Base-by-base conservation (phyloP, 2,888 invertebrate species). In the Neoaliturus tenellus region DNA sequence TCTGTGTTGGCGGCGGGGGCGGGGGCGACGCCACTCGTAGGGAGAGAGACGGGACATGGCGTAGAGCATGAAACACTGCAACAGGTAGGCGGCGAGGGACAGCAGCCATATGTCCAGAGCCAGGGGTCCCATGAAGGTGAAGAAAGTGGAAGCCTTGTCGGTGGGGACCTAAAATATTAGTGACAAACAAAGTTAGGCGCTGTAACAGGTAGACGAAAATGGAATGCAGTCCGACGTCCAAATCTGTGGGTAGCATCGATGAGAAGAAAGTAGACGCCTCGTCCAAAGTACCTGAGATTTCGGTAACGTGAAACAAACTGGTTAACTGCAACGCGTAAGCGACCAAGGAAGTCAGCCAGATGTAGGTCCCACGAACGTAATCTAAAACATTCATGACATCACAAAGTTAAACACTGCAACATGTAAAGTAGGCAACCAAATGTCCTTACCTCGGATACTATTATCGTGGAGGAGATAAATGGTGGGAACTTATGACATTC, bases 91-190 rank as follows among this genome's bases (percentile, higher is more conserved):
- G 12, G 92, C 92, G 80, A 92, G 89, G 85, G 93, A 92, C 88
- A 93, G 93, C 82, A 94, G 89, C 95, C 95, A 95, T 62, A 94
- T 94, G 88, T 94, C 93, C 75, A 92, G 90, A 8, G 93, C 93
- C 82, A 95, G 90, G 0, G 95, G 95, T 84, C 92, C 92, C 89
- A 95, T 91, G 89, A 95, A 95, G 39, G 93, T 93, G 91, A 95
- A 95, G 87, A 90, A 93, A 89, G 91, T 93, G 86, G 91, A 93
- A 89, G 91, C 93, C 91, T 91, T 92, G 89, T 89, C 93, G 89
- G 91, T 93, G 87, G 93, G 92, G n/a, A 92, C 91, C 92, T 92
- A 87, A 20, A n/a, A n/a, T n/a, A n/a, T n/a, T n/a, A n/a, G 25
- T 58, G 14, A 25, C 58, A 14, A n/a, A n/a, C n/a, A n/a, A n/a